Conservation (phyloP, 2,113 vertebrate genomes). For the Penelope pileata region DNA sequence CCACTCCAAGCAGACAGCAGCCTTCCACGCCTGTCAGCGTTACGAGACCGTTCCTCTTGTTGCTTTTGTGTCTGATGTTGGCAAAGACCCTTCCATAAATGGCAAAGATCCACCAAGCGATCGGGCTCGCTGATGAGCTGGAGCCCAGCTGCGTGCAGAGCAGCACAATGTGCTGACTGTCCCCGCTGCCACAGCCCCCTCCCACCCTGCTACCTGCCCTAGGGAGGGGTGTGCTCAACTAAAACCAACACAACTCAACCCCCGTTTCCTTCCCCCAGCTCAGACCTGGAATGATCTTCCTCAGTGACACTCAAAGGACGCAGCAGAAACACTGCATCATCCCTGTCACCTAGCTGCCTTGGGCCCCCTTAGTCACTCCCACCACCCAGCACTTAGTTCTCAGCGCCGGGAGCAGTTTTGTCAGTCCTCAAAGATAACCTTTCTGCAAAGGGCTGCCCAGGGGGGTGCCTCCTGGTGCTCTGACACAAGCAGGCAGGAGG, state of each 20-base stretch:
- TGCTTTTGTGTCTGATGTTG: neutral
- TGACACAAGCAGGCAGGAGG: neutral
- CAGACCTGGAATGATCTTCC: neutral
- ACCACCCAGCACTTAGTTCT: neutral
- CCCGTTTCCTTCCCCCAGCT: neutral
- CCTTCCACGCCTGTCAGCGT: neutral
- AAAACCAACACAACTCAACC: neutral
- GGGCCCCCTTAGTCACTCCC: neutral
- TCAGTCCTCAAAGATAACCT: neutral
- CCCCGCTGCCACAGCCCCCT: neutral
- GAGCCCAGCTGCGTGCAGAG: neutral
- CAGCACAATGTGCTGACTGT: neutral
- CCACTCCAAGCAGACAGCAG: conserved; percentile 37
- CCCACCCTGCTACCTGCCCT: neutral
- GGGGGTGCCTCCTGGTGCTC: neutral
- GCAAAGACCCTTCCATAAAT: neutral
- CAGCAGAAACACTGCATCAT: neutral
- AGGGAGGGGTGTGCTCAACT: no score
- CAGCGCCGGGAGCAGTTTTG: neutral
- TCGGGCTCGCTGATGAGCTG: neutral
- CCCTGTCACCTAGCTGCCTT: neutral
- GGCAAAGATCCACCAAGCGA: neutral
- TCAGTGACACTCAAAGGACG: neutral
- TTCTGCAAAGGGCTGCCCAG: neutral
- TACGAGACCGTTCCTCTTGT: neutral